Evolutionary conservation across 2,797 vertebrate genomes (phyloP).

Genomic region (Hydrocynus forskahlii): DNA sequence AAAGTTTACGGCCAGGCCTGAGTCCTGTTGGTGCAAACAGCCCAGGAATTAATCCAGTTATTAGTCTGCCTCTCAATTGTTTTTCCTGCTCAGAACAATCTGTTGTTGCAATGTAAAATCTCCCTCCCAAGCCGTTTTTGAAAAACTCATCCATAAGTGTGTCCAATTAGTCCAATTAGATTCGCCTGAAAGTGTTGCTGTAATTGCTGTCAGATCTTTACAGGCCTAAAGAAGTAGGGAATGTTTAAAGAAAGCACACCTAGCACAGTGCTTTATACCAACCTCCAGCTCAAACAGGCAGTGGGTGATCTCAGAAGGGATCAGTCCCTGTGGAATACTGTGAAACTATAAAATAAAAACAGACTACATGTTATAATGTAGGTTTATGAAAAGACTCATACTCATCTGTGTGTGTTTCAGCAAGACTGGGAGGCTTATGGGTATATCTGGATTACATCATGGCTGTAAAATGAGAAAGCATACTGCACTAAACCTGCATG

Average conservation of each 20-base stretch:
- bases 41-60: too few relatives aligned
- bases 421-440: neutral
- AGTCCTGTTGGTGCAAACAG: too few relatives aligned
- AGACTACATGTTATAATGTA: neutral
- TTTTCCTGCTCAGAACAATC: too few relatives aligned
- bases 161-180: neutral
- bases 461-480: neutral
- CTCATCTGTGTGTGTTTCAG: neutral
- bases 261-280: neutral
- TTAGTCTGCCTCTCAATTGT: too few relatives aligned
- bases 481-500: slow-evolving; percentile 18
- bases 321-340: slow-evolving; percentile 29
- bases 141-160: too few relatives aligned
- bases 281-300: slow-evolving; percentile 47
- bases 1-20: too few relatives aligned
- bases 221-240: too few relatives aligned
- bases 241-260: neutral
- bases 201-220: neutral
- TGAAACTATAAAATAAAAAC: slow-evolving; percentile 28
- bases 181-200: neutral
- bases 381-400: too few relatives aligned
- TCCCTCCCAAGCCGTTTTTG: too few relatives aligned
- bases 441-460: neutral
- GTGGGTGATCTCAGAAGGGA: slow-evolving; percentile 41
- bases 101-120: too few relatives aligned